Conservation (phyloP, 1,140 invertebrate genomes). For the Nixonia krombeini region DNA sequence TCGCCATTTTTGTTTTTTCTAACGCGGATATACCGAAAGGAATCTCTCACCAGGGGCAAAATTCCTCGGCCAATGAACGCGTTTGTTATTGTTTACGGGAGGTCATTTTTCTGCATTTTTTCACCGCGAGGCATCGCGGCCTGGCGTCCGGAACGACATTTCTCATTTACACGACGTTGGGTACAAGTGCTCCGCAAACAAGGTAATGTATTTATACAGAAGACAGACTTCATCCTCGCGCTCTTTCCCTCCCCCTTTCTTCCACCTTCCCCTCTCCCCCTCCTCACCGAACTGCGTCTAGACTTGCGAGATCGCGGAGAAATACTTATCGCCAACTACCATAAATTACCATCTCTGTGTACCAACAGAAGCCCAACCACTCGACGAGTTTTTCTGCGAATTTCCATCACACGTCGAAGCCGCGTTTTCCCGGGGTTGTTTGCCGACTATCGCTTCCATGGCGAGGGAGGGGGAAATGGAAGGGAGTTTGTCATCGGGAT, state of each 20-base stretch:
- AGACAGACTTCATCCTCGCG: constrained; percentile 57
- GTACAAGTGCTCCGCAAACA: constrained; percentile 69
- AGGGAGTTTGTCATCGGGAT: no score
- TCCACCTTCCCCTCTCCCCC: constrained; percentile 47
- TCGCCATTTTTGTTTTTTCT: no score
- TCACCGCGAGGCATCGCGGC: no score
- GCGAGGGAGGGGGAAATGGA: no score
- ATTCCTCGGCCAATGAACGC: no score
- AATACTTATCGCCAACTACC: constrained; percentile 42
- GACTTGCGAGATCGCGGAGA: constrained; percentile 46
- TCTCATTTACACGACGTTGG: constrained; percentile 53
- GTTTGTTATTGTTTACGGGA: no score
- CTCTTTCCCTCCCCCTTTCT: constrained; percentile 51
- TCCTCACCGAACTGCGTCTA: constrained; percentile 49
- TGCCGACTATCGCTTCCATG: no score
- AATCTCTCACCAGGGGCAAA: no score
- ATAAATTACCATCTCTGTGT: constrained; percentile 46
- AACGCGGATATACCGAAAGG: no score
- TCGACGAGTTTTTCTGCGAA: constrained; percentile 5
- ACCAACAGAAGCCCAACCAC: constrained; percentile 25
- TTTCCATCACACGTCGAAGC: not conserved
- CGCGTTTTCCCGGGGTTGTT: no score
- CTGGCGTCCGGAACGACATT: constrained; percentile 51
- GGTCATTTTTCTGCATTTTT: no score
- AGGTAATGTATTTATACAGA: constrained; percentile 71